Percentiles rank a stretch among this genome's conserved stretches.
These are phyloP conservation scores for Falco cherrug DNA, from an alignment of 2,797 vertebrate genomes.

Conservation along the genomic window DNA sequence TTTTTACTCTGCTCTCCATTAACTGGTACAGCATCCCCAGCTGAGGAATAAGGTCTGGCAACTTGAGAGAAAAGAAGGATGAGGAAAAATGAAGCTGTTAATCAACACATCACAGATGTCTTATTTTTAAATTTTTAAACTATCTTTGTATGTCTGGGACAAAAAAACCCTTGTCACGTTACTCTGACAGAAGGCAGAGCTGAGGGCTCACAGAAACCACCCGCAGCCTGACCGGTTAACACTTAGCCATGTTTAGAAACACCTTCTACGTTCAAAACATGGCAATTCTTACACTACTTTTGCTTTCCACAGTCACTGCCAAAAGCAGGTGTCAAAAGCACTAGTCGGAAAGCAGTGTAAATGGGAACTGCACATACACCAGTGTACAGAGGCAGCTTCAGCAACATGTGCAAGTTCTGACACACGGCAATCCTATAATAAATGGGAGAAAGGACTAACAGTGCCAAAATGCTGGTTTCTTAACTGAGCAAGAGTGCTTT, in stretches of 20 bases:
- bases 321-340: neutral
- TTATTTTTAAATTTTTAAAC: neutral
- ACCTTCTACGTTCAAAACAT: neutral
- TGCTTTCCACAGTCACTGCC: neutral
- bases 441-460: neutral
- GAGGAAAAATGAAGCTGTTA: neutral
- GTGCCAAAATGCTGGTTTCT: neutral
- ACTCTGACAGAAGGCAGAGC: neutral
- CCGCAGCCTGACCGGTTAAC: neutral
- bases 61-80: conserved; percentile 70
- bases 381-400: rapidly evolving
- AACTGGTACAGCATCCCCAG: conserved; percentile 92
- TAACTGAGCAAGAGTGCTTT: neutral
- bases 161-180: neutral
- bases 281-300: neutral
- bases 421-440: neutral
- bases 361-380: neutral
- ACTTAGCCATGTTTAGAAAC: neutral
- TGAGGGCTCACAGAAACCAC: neutral
- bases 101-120: neutral
- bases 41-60: conserved; percentile 91
- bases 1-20: conserved; percentile 95
- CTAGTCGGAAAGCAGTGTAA: neutral
- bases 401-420: rapidly evolving
- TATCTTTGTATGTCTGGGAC: neutral